Percentiles rank a stretch among this genome's conserved stretches.
Conservation (phyloP, 2,113 vertebrate genomes). For the Thalassoma bifasciatum region DNA sequence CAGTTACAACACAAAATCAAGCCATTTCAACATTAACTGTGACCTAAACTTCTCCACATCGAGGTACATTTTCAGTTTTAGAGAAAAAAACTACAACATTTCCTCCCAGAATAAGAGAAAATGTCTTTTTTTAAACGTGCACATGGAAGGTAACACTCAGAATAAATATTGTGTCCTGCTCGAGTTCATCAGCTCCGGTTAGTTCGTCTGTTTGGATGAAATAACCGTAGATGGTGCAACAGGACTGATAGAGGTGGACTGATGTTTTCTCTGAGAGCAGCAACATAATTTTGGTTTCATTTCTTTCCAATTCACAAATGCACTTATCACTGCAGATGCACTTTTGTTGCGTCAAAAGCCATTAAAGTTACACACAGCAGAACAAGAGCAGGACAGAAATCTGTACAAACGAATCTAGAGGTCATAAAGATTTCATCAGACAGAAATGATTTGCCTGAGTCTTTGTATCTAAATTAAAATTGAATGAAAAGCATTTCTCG, state of each 20-base stretch:
- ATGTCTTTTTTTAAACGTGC: constrained; percentile 31
- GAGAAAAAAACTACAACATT: not conserved
- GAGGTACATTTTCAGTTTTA: not conserved
- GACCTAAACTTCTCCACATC: constrained; percentile 7
- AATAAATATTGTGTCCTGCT: not conserved
- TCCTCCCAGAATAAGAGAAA: not conserved
- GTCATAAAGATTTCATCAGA: constrained; percentile 31
- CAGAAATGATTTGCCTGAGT: constrained; percentile 27
- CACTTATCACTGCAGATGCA: not conserved
- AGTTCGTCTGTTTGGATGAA: constrained; percentile 11
- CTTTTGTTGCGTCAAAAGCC: not conserved
- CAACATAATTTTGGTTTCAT: not conserved
- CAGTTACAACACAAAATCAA: not conserved
- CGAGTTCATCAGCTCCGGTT: not conserved
- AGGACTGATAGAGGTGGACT: not conserved
- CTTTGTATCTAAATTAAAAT: constrained; percentile 24
- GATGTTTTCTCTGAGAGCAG: constrained; percentile 5
- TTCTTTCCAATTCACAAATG: not conserved
- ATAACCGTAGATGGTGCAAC: not conserved
- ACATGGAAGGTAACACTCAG: constrained; percentile 7
- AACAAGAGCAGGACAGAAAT: constrained; percentile 13
- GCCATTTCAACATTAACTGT: not conserved
- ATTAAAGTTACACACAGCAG: constrained; percentile 31
- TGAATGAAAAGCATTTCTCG: constrained; percentile 28
- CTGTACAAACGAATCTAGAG: not conserved